Percentiles rank a stretch among this genome's conserved stretches.
phyloP scores from a whole-genome alignment of 1,140 invertebrate genomes.

The Dolichoris vasculosae region DNA sequence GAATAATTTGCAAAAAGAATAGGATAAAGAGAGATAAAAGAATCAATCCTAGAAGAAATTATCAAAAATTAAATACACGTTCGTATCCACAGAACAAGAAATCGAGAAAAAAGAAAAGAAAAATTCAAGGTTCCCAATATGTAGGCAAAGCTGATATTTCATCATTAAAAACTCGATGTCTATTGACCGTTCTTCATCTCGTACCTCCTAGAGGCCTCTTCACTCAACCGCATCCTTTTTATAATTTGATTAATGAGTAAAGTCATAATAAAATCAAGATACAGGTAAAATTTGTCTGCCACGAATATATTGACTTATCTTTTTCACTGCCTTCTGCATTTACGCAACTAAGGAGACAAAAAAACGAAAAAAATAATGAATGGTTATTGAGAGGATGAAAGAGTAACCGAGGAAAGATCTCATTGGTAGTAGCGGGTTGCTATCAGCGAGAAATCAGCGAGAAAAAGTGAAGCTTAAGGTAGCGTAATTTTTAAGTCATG shows the following conservation, averaged over 20 bases:
- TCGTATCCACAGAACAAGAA: background rate
- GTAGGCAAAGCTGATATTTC: constrained; percentile 20
- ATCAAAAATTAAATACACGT: background rate
- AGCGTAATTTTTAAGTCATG: background rate
- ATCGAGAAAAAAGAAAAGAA: background rate
- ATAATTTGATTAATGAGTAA: background rate
- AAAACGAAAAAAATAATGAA: no score
- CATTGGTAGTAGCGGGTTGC: no score
- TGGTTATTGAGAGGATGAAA: no score
- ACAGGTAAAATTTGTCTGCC: background rate
- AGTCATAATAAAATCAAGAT: background rate
- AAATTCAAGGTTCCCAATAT: background rate
- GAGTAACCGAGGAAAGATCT: background rate
- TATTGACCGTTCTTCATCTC: background rate
- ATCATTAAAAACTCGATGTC: constrained; percentile 17
- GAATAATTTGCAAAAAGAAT: background rate
- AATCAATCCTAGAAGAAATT: background rate
- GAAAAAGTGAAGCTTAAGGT: background rate
- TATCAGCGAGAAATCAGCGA: no score
- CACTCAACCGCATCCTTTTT: background rate
- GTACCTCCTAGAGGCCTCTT: background rate
- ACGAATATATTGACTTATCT: no score
- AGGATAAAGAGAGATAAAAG: background rate
- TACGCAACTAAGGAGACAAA: no score
- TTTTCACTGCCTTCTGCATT: no score